Conservation (phyloP, 2,113 vertebrate species). For the Psittacula cyanocephala region DNA sequence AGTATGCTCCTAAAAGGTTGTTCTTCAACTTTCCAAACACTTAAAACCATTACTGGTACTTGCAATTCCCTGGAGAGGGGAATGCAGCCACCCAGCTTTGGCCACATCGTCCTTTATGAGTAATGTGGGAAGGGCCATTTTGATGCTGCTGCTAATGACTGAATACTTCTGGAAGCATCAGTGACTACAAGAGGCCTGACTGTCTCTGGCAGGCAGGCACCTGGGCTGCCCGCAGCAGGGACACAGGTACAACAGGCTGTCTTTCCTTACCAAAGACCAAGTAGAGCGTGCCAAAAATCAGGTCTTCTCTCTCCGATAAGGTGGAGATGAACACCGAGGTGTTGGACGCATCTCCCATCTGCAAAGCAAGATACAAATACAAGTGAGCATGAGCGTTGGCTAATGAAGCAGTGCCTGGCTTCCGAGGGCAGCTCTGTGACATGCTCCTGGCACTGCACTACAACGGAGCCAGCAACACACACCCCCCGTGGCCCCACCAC, state of each 20-base stretch:
- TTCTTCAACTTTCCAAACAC: background rate
- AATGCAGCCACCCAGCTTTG: background rate
- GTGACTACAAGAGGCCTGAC: background rate
- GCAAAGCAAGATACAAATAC: background rate
- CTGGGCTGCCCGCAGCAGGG: background rate
- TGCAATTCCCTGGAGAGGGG: background rate
- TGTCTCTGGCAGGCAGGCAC: background rate
- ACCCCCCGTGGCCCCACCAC: background rate
- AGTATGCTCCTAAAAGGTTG: accelerated
- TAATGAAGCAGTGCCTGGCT: background rate
- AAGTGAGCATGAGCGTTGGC: background rate
- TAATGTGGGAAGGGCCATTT: background rate
- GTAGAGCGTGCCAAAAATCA: slow-evolving; percentile 81
- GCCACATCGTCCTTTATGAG: background rate
- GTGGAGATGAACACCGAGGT: slow-evolving; percentile 72
- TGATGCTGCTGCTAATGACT: background rate
- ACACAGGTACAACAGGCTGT: background rate
- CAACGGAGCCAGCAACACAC: background rate
- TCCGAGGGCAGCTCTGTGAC: background rate
- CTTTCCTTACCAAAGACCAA: slow-evolving; percentile 78
- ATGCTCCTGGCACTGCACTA: background rate
- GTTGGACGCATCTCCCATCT: slow-evolving; percentile 84
- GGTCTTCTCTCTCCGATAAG: slow-evolving; percentile 79
- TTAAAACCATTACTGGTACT: background rate
- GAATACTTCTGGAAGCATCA: background rate